A percentile compares a stretch with the other conserved stretches of the same genome.
These are phyloP conservation scores for Oligia latruncula DNA, from an alignment of 2,888 invertebrate genomes.

Conservation along the genomic window DNA sequence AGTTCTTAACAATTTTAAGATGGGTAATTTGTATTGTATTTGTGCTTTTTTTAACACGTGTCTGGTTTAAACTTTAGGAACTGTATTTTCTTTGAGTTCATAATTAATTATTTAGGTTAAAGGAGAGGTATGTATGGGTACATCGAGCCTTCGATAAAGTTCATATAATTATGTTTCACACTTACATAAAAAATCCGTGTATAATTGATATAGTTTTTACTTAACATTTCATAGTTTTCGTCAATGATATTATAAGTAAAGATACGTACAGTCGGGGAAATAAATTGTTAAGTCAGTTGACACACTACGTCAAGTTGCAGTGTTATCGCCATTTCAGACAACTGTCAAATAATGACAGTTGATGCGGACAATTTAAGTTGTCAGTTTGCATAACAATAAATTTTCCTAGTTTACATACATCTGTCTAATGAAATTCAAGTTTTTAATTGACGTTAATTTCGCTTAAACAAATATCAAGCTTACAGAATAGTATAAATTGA, in stretches of 20 bases:
- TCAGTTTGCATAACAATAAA: background rate
- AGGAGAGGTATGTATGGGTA: background rate
- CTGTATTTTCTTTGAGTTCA: background rate
- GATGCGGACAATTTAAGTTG: background rate
- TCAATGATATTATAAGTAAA: background rate
- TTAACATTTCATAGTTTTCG: background rate
- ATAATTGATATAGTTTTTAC: slow-evolving; percentile 33
- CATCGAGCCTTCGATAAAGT: background rate
- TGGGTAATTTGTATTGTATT: background rate
- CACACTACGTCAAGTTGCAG: background rate
- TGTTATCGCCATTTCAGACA: background rate
- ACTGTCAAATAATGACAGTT: background rate
- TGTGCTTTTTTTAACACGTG: background rate
- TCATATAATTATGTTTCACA: background rate
- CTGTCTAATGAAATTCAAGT: background rate
- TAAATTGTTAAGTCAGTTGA: background rate
- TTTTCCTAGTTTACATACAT: background rate
- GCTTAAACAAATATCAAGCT: background rate
- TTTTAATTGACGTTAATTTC: background rate
- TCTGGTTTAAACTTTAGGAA: background rate
- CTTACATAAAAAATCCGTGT: background rate
- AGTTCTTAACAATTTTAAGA: background rate
- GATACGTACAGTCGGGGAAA: background rate
- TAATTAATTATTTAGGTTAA: background rate
- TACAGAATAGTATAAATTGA: background rate